Evolutionary conservation across 2,797 vertebrate species (phyloP).

Genomic region (Orientallactaga sibirica): DNA sequence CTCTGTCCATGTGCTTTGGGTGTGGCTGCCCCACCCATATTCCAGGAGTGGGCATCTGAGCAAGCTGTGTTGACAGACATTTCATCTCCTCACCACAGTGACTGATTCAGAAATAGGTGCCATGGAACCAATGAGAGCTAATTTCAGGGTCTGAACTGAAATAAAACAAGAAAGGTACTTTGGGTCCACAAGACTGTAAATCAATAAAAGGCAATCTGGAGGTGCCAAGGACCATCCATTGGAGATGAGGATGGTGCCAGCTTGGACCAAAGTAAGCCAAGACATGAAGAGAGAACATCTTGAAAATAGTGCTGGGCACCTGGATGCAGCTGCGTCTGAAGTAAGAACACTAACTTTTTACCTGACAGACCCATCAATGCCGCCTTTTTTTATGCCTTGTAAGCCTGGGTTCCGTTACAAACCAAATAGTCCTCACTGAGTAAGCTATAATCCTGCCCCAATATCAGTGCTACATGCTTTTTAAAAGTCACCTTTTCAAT

Average conservation of each 20-base stretch:
- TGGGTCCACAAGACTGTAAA: neutral
- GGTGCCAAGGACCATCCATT: neutral
- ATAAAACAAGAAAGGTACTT: neutral
- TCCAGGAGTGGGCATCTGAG: neutral
- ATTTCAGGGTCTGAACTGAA: constrained; percentile 15
- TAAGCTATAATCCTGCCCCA: neutral
- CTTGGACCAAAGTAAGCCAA: neutral
- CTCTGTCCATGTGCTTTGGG: neutral
- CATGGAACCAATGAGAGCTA: neutral
- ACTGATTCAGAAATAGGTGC: neutral
- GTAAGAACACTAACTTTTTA: neutral
- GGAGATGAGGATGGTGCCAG: neutral
- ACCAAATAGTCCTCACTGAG: neutral
- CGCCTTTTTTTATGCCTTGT: neutral
- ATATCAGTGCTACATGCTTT: neutral
- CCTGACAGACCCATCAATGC: neutral
- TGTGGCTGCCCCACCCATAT: neutral
- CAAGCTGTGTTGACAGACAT: neutral
- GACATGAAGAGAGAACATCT: neutral
- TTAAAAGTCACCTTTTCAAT: constrained; percentile 22
- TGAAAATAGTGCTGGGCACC: neutral
- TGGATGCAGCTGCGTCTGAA: neutral
- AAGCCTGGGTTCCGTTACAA: neutral
- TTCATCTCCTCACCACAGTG: constrained; percentile 19
- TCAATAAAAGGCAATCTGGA: constrained; percentile 15